Evolutionary conservation across 1,140 invertebrate species (phyloP).

Genomic region (Venturia canescens): DNA sequence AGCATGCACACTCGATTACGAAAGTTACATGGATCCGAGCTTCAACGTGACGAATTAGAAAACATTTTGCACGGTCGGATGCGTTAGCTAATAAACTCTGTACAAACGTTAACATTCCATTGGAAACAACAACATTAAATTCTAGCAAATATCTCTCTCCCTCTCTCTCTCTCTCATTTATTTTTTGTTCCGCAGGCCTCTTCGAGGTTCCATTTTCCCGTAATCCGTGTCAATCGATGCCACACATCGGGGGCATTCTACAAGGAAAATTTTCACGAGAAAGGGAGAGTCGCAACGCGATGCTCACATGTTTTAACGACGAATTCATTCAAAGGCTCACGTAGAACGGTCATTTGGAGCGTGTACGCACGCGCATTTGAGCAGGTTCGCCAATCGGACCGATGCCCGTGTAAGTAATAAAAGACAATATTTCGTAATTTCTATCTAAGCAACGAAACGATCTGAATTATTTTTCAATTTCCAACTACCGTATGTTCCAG

Average conservation of each 20-base stretch:
- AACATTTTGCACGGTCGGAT: slow-evolving; percentile 55
- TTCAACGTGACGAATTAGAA: slow-evolving; percentile 49
- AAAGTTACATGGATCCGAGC: slow-evolving; percentile 33
- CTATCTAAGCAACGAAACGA: too few relatives aligned
- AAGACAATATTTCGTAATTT: too few relatives aligned
- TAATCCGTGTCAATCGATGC: not conserved
- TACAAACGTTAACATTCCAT: slow-evolving; percentile 68
- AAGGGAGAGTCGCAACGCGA: not conserved
- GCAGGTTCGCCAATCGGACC: too few relatives aligned
- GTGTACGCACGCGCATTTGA: too few relatives aligned
- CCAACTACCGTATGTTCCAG: too few relatives aligned
- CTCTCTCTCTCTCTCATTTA: not conserved
- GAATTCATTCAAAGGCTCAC: too few relatives aligned
- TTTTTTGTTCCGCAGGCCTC: not conserved
- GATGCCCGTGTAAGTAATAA: too few relatives aligned
- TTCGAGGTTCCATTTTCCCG: not conserved
- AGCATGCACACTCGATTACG: slow-evolving; percentile 19
- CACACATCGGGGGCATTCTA: not conserved
- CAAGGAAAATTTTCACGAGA: not conserved
- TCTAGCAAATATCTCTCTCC: slow-evolving; percentile 40
- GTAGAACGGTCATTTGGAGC: too few relatives aligned
- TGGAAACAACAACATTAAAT: slow-evolving; percentile 63
- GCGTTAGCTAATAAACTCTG: slow-evolving; percentile 66
- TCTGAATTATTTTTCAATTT: too few relatives aligned
- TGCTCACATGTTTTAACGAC: too few relatives aligned